phyloP scores from a whole-genome alignment of 2,888 invertebrate genomes.

The Dinocampus coccinellae region DNA sequence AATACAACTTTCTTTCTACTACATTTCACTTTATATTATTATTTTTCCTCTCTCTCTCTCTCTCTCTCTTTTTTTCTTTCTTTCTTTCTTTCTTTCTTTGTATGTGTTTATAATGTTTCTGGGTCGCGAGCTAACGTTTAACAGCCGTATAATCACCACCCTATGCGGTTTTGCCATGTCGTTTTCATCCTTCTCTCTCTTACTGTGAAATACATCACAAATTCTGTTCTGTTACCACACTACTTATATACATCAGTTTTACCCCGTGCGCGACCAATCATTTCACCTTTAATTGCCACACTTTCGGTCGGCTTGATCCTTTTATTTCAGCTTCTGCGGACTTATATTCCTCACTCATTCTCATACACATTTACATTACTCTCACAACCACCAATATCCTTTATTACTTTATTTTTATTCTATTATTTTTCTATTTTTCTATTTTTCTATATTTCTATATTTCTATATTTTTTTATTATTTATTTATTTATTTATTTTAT shows the following conservation, averaged over 20 bases:
- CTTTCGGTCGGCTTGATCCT: conserved; percentile 13
- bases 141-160: conserved; percentile 50
- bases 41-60: background rate
- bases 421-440: too few relatives aligned
- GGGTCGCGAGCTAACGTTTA: conserved; percentile 44
- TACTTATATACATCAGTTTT: background rate
- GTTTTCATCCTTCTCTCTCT: background rate
- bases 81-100: background rate
- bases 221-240: background rate
- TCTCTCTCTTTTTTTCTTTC: background rate
- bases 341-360: conserved; percentile 37
- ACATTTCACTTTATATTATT: background rate
- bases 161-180: conserved; percentile 21
- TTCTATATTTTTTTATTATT: too few relatives aligned
- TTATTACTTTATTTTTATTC: conserved; percentile 22
- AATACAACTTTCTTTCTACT: background rate
- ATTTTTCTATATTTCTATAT: too few relatives aligned
- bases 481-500: too few relatives aligned
- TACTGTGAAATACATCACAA: background rate
- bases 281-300: conserved; percentile 13
- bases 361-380: conserved; percentile 25
- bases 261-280: background rate
- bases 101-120: conserved; percentile 24
- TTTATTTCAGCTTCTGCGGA: conserved; percentile 15
- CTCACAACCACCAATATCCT: conserved; percentile 1